Base-by-base conservation (phyloP, 2,113 vertebrate species). In the Cyprinodon variegatus region DNA sequence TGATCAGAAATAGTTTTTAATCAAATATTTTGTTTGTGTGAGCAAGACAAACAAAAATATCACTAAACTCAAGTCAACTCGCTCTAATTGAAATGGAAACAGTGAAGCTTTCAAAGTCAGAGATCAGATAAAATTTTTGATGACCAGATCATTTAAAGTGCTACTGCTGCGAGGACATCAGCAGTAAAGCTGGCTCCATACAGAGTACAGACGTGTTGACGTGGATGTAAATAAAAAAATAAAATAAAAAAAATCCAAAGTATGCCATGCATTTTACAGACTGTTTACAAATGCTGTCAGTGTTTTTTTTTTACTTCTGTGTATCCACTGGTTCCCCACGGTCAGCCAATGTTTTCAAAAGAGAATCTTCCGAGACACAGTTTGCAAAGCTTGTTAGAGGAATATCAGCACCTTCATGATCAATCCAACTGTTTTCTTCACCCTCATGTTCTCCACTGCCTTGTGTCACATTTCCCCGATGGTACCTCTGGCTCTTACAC, bases 361-460 rank as follows among this genome's bases (percentile, higher is more conserved):
- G 66, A 48, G 78, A 45, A 60, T 77, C 68, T 83, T 79, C 40
- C 29, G 60, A 63, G 39, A 66, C 61, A 57, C 11, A 0, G 78
- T 71, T 74, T 70, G 59, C 61, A 68, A 1, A 48, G 86, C 83
- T 83, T 86, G 81, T 91, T 86, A 86, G 75, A 17, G 70, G 79
- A 72, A 84, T 50, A 76, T 87, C 68, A 70, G 68, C 64, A 76
- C 70, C 60, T 83, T 84, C 73, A 76, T 70, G 83, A 84, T 83
- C 69, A 75, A 76, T 79, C 70, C 57, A 57, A 81, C 14, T 4
- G 41, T 81, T 86, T 83, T 78, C 72, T 68, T 68, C 59, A 80
- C 68, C 68, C 45, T 65, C 10, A 38, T 72, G 64, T 59, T 50
- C 65, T 67, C 48, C 38, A 46, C 59, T 67, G 72, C 50, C n/a